Conservation (phyloP, 2,113 vertebrate species). For the Nyctibius bracteatus region DNA sequence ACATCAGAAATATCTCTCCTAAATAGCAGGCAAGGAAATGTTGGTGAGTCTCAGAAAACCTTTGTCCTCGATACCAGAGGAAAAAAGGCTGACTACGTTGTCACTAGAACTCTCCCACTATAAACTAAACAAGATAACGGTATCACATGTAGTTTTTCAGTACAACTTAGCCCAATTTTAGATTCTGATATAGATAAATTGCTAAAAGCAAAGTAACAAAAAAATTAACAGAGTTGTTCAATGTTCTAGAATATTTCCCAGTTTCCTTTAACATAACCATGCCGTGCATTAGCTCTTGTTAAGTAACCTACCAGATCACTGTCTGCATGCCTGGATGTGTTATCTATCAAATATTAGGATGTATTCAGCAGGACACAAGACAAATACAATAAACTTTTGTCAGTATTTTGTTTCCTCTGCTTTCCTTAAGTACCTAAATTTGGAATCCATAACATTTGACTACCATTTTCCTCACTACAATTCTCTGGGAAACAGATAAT, state of each 20-base stretch:
- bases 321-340: not conserved
- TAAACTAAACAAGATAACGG: not conserved
- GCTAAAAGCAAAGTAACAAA: not conserved
- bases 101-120: not conserved
- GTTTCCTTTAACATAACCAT: conserved; percentile 6
- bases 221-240: not conserved
- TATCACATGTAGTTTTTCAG: not conserved
- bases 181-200: not conserved
- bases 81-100: not conserved
- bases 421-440: not conserved
- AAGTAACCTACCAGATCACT: not conserved
- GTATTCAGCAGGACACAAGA: not conserved
- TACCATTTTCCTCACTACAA: not conserved
- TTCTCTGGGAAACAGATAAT: conserved; percentile 4
- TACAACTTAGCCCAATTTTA: not conserved
- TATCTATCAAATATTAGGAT: not conserved
- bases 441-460: conserved; percentile 9
- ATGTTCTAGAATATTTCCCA: not conserved
- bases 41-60: not conserved
- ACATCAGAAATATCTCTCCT: not conserved
- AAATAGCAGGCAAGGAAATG: not conserved
- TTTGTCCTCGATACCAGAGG: not conserved
- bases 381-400: not conserved
- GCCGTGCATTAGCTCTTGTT: not conserved
- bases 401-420: not conserved